phyloP scores from a whole-genome alignment of 2,888 invertebrate genomes.

The Glyphotaelius pellucidus region DNA sequence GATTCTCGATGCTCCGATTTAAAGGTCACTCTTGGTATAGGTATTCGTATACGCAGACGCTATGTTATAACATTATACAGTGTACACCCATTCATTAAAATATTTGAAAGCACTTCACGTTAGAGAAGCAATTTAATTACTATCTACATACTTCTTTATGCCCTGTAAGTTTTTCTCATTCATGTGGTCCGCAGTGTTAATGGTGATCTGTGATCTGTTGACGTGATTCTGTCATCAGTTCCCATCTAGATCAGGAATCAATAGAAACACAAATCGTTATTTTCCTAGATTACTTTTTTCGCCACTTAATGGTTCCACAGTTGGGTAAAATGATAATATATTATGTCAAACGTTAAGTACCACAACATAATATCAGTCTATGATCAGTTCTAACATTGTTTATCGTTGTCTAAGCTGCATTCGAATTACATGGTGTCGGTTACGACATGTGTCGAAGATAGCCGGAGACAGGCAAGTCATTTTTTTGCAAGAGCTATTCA shows the following conservation, averaged over 20 bases:
- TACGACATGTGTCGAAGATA: too few relatives aligned
- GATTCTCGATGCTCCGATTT: background rate
- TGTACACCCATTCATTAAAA: too few relatives aligned
- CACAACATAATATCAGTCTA: too few relatives aligned
- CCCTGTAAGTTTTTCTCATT: background rate
- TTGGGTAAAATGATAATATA: background rate
- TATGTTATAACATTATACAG: background rate
- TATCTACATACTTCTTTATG: background rate
- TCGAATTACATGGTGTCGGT: too few relatives aligned
- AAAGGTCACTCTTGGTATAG: slow-evolving; percentile 33
- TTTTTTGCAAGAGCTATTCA: too few relatives aligned
- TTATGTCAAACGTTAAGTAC: background rate
- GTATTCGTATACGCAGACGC: background rate
- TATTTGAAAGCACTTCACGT: too few relatives aligned
- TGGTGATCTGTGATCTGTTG: background rate
- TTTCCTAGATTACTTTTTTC: background rate
- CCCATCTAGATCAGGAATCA: background rate
- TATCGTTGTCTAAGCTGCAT: too few relatives aligned
- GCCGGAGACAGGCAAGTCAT: too few relatives aligned
- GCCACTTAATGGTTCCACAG: background rate
- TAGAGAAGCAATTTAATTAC: background rate
- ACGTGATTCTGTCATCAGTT: background rate
- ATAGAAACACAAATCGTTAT: background rate
- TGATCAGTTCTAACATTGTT: too few relatives aligned
- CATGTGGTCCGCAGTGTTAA: background rate